These are phyloP conservation scores for Phaonia tiefii DNA, from an alignment of 2,888 invertebrate species.

Conservation along the genomic window DNA sequence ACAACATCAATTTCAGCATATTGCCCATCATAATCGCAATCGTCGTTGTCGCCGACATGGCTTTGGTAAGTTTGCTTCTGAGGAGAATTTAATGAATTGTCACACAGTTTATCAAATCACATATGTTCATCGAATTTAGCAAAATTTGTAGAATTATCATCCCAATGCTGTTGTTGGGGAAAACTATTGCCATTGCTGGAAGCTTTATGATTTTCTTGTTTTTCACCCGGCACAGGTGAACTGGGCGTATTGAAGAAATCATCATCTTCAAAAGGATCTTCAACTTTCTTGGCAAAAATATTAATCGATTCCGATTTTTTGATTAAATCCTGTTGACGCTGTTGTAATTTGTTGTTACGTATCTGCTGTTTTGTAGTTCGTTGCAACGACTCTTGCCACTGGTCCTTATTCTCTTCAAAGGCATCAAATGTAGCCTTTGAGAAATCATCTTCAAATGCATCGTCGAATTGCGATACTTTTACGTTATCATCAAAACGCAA, in stretches of 20 bases:
- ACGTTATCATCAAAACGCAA: constrained; percentile 88
- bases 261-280: constrained; percentile 94
- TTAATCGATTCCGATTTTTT: constrained; percentile 95
- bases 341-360: constrained; percentile 78
- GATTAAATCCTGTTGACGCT: constrained; percentile 84
- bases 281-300: constrained; percentile 91
- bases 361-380: constrained; percentile 74
- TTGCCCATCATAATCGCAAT: constrained; percentile 59
- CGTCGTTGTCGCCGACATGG: constrained; percentile 51
- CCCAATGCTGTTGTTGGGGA: constrained; percentile 70
- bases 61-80: constrained; percentile 2
- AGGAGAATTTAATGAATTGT: constrained; percentile 60
- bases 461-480: constrained; percentile 81
- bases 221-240: constrained; percentile 52
- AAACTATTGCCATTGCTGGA: constrained; percentile 44
- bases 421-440: constrained; percentile 80
- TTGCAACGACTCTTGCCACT: constrained; percentile 70
- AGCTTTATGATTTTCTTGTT: constrained; percentile 57
- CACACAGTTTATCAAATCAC: constrained; percentile 80
- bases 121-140: constrained; percentile 81
- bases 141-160: constrained; percentile 78
- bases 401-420: constrained; percentile 79
- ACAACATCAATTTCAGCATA: constrained; percentile 77
- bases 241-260: constrained; percentile 87
- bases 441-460: constrained; percentile 83